phyloP scores from a whole-genome alignment of 64 coral and sea anemone species.

The Montipora sp. region DNA sequence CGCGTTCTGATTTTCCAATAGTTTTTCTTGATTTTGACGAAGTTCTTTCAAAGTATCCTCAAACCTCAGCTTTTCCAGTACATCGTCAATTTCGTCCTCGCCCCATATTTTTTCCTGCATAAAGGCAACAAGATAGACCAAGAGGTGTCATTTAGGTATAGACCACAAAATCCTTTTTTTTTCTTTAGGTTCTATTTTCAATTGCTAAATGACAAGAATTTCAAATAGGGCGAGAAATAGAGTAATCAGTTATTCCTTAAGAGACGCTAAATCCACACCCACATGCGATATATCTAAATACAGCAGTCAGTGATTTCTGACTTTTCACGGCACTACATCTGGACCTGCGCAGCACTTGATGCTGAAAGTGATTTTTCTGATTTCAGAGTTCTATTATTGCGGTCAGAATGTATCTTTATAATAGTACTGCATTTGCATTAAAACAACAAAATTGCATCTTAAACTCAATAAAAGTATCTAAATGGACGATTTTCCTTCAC shows the following conservation, averaged over 20 bases:
- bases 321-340: not conserved
- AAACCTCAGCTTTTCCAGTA: not conserved
- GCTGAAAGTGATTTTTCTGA: conserved; percentile 4
- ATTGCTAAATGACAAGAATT: not conserved
- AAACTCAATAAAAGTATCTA: not conserved
- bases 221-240: not conserved
- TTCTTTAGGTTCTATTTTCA: conserved; percentile 10
- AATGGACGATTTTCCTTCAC: not conserved
- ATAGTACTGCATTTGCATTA: not conserved
- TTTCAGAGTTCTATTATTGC: not conserved
- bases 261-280: not conserved
- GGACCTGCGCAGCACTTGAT: not conserved
- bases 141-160: not conserved
- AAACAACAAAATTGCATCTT: not conserved
- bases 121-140: not conserved
- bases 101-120: conserved; percentile 16
- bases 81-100: conserved; percentile 11
- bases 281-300: not conserved
- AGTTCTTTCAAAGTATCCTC: conserved; percentile 5
- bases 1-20: not conserved
- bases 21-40: not conserved
- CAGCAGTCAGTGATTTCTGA: not conserved
- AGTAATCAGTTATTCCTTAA: not conserved
- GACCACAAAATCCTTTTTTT: not conserved
- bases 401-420: not conserved